Evolutionary conservation across 1,140 invertebrate species (phyloP).

Genomic region (Orchesella cincta): DNA sequence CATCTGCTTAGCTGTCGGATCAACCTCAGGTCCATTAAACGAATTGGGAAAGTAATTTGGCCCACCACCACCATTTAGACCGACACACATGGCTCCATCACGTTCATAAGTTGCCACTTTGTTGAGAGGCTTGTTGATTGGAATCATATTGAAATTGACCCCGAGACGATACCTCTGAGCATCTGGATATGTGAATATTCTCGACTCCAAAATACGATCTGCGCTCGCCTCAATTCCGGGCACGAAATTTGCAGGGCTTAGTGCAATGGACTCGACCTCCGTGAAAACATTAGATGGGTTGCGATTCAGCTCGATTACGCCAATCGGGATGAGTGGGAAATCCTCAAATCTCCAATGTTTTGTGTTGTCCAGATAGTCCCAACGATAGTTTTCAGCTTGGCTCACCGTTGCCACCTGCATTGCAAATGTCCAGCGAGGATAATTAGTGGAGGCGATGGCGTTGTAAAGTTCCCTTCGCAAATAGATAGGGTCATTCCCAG

Average conservation of each 20-base stretch:
- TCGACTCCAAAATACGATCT: slow-evolving; percentile 64
- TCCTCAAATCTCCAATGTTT: slow-evolving; percentile 60
- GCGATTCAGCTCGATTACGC: slow-evolving; percentile 60
- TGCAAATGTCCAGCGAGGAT: slow-evolving; percentile 3
- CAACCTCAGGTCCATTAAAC: slow-evolving; percentile 1
- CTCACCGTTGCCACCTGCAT: not conserved
- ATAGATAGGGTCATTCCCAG: not conserved
- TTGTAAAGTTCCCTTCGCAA: not conserved
- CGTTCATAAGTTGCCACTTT: not conserved
- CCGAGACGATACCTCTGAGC: slow-evolving; percentile 69
- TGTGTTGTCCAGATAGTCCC: not conserved
- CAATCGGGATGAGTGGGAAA: slow-evolving; percentile 62
- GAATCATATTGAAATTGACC: slow-evolving; percentile 65
- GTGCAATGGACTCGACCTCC: slow-evolving; percentile 64
- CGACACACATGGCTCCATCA: not conserved
- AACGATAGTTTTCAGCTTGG: not conserved
- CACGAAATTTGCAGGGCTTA: slow-evolving; percentile 62
- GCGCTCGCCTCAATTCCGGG: slow-evolving; percentile 62
- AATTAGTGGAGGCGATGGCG: not conserved
- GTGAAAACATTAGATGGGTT: slow-evolving; percentile 62
- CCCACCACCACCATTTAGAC: not conserved
- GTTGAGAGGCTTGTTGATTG: slow-evolving; percentile 64
- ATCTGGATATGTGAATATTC: slow-evolving; percentile 67
- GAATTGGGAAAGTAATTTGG: slow-evolving; percentile 20
- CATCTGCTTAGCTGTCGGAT: not conserved